Evolutionary conservation across 2,797 vertebrate genomes (phyloP).

Genomic region (Acanthornis magna): DNA sequence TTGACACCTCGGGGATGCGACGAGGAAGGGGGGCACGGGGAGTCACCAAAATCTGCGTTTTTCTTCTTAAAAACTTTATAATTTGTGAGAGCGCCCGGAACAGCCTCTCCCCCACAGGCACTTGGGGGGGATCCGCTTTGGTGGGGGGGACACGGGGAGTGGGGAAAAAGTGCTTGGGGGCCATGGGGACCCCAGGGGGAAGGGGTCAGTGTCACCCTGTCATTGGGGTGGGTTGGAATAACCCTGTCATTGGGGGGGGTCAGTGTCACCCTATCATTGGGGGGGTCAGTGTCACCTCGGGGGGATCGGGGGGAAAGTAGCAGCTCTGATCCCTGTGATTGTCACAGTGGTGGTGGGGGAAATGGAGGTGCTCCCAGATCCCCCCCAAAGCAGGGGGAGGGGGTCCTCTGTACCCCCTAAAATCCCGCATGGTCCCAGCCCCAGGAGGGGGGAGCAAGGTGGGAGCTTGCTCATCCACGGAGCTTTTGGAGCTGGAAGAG

Average conservation of each 20-base stretch:
- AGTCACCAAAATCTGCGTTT: neutral
- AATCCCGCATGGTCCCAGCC: too few relatives aligned
- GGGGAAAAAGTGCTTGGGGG: neutral
- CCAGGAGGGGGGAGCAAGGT: accelerated
- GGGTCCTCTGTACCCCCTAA: neutral
- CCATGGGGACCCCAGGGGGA: neutral
- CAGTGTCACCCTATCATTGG: neutral
- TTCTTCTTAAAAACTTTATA: neutral
- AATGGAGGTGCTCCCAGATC: too few relatives aligned
- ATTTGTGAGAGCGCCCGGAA: neutral
- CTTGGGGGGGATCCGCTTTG: neutral
- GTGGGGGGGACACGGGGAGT: neutral
- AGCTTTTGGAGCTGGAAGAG: conserved; percentile 69
- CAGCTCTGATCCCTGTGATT: neutral
- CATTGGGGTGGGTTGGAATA: neutral
- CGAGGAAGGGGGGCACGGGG: neutral
- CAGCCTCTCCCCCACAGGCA: neutral
- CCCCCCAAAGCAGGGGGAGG: neutral
- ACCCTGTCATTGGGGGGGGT: neutral
- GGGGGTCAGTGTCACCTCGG: neutral
- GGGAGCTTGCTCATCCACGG: conserved; percentile 33
- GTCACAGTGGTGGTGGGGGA: neutral
- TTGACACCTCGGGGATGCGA: neutral
- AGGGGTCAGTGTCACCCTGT: neutral
- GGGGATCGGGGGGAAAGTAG: neutral